Conservation (phyloP, 1,140 invertebrate genomes). For the Drosophila erecta region DNA sequence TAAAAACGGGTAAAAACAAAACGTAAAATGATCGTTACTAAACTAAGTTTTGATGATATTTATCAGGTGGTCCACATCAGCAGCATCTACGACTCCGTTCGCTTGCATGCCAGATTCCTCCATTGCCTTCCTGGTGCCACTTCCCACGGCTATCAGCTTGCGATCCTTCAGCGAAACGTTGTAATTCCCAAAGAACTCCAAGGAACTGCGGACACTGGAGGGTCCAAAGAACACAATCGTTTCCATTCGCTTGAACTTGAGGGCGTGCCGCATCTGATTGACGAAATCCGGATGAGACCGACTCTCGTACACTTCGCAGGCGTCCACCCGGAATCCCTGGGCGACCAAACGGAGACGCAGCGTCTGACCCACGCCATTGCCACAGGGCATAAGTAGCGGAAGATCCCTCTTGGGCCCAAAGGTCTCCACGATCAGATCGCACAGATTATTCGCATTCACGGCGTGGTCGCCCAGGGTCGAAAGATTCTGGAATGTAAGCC, state of each 20-base stretch:
- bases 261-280: constrained; percentile 77
- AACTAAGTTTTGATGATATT: constrained; percentile 25
- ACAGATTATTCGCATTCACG: constrained; percentile 85
- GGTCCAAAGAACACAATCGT: constrained; percentile 86
- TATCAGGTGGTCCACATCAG: constrained; percentile 17
- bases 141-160: constrained; percentile 45
- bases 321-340: constrained; percentile 80
- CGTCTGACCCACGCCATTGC: constrained; percentile 84
- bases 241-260: constrained; percentile 80
- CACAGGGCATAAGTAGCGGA: constrained; percentile 85
- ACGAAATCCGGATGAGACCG: constrained; percentile 75
- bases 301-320: constrained; percentile 85
- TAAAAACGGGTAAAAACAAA: constrained; percentile 21
- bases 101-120: constrained; percentile 20
- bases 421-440: constrained; percentile 83
- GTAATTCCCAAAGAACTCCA: constrained; percentile 34
- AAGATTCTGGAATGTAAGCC: constrained; percentile 75
- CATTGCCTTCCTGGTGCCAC: constrained; percentile 32
- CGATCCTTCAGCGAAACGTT: constrained; percentile 38
- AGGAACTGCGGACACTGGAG: constrained; percentile 67
- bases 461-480: constrained; percentile 79
- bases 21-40: neutral
- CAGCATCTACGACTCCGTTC: constrained; percentile 11
- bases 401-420: constrained; percentile 60
- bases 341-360: constrained; percentile 75